Percentiles rank a stretch among this genome's conserved stretches.
These are phyloP conservation scores for Tetrapedia diversipes DNA, from an alignment of 2,888 invertebrate genomes.

Conservation along the genomic window DNA sequence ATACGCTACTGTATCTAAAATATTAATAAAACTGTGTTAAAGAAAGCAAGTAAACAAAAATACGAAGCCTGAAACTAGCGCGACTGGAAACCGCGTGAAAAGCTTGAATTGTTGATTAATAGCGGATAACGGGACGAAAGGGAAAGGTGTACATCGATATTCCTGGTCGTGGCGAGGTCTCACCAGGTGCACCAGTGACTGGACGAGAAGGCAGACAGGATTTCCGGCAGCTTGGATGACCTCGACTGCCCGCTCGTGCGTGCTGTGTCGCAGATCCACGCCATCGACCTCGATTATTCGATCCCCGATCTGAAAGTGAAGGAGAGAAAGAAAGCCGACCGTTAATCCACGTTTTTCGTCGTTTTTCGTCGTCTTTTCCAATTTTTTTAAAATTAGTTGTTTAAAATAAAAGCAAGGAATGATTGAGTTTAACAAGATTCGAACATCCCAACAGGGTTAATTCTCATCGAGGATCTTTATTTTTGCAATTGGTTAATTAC, in stretches of 20 bases:
- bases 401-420: no score
- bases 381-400: not conserved
- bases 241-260: constrained; percentile 97
- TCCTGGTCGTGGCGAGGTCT: constrained; percentile 77
- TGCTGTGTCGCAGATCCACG: constrained; percentile 93
- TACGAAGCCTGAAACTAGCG: no score
- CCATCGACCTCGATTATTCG: constrained; percentile 96
- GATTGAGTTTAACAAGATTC: no score
- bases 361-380: not conserved
- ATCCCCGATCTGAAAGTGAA: constrained; percentile 89
- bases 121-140: constrained; percentile 1
- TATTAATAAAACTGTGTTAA: no score
- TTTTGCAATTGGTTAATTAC: no score
- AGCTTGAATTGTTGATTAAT: no score
- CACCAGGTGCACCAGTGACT: constrained; percentile 91
- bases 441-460: no score
- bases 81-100: no score
- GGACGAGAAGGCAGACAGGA: constrained; percentile 95
- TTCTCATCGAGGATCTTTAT: not conserved
- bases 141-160: constrained; percentile 58
- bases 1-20: no score
- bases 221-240: constrained; percentile 95
- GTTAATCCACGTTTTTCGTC: constrained; percentile 1
- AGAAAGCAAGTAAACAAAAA: no score
- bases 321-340: constrained; percentile 7